Percentiles rank a stretch among this genome's conserved stretches.
Conservation (phyloP, 2,888 invertebrate species). For the Hofmannophila pseudospretella region DNA sequence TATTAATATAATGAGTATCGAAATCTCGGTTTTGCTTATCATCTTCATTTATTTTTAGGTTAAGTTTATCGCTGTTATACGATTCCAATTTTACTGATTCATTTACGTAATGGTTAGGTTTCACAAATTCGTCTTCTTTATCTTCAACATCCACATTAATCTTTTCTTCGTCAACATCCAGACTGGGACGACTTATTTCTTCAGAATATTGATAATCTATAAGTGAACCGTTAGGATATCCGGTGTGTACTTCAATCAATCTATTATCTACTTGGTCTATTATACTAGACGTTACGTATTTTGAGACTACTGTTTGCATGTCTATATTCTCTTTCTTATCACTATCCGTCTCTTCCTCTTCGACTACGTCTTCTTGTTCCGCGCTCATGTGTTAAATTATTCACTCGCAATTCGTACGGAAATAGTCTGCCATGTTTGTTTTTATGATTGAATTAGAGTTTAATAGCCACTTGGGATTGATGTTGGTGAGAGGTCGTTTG, state of each 20-base stretch:
- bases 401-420: constrained; percentile 46
- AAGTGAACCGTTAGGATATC: constrained; percentile 22
- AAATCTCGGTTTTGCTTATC: not conserved
- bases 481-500: constrained; percentile 44
- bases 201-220: constrained; percentile 24
- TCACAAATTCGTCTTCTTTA: constrained; percentile 38
- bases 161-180: constrained; percentile 39
- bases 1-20: constrained; percentile 11
- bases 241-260: constrained; percentile 31
- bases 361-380: constrained; percentile 29
- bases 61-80: no score
- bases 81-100: no score
- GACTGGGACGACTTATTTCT: constrained; percentile 25
- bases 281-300: constrained; percentile 43
- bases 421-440: constrained; percentile 67
- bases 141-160: constrained; percentile 53
- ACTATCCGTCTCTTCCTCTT: constrained; percentile 19
- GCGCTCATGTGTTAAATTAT: constrained; percentile 56
- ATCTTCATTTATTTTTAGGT: not conserved
- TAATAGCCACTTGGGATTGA: constrained; percentile 50
- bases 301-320: constrained; percentile 65
- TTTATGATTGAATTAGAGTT: constrained; percentile 68
- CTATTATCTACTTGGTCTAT: constrained; percentile 39
- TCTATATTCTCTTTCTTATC: constrained; percentile 33
- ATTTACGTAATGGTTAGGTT: not conserved